These are phyloP conservation scores for Dendroctonus valens DNA, from an alignment of 1,140 invertebrate species.

Conservation along the genomic window DNA sequence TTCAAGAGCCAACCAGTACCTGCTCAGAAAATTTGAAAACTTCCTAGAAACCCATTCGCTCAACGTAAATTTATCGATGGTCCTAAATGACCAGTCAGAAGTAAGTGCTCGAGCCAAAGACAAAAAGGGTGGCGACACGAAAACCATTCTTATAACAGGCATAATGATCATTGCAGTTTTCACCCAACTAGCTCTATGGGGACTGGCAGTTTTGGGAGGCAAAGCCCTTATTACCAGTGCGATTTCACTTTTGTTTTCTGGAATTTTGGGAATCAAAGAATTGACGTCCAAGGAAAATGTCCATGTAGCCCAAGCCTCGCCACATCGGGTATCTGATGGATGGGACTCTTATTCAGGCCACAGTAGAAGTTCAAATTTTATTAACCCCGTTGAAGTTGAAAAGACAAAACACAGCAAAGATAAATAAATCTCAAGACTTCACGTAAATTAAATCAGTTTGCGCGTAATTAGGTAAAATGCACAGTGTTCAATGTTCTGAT, in stretches of 20 bases:
- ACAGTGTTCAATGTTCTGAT: no score
- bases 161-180: constrained; percentile 70
- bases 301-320: no score
- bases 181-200: constrained; percentile 71
- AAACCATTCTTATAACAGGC: constrained; percentile 57
- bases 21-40: constrained; percentile 66
- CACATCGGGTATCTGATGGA: no score
- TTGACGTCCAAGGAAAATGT: constrained; percentile 48
- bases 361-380: no score
- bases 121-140: constrained; percentile 58
- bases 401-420: no score
- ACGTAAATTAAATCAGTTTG: no score
- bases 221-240: constrained; percentile 80
- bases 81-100: constrained; percentile 52
- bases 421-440: no score
- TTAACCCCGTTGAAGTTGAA: no score
- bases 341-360: no score
- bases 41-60: constrained; percentile 72
- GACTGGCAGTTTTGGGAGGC: constrained; percentile 71
- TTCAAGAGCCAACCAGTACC: constrained; percentile 71
- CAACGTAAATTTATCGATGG: constrained; percentile 61
- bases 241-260: constrained; percentile 74
- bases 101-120: constrained; percentile 53
- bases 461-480: no score
- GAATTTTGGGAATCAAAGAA: constrained; percentile 72